Evolutionary conservation across 2,797 vertebrate species (phyloP), one percentile per base, ranked within the genome.

Genomic region (Platalea minor): DNA sequence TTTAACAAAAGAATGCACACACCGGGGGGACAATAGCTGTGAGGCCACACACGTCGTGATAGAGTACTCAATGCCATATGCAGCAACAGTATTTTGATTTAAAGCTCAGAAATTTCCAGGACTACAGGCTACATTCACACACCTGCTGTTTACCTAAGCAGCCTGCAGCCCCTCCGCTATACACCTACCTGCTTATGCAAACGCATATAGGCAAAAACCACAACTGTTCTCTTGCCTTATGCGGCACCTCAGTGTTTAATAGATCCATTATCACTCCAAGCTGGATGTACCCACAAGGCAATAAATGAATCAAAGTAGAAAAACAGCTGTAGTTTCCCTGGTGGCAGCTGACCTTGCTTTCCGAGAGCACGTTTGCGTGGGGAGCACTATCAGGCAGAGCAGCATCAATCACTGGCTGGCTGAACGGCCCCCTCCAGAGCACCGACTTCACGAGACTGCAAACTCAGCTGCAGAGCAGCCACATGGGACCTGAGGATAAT

Each of bases 351-450:
- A 59, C 76, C 60, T 82, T 28, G 17, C 53, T n/a, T 56, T 69
- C 43, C 0, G 0, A 53, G 43, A 46, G 23, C 23, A 37, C 8
- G 0, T 17, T 60, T 37, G 21, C 65, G 5, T 6, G 0, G 63
- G 68, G 69, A 88, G 35, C 48, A 35, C 48, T 53, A 33, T 56
- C 57, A 12, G 53, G 53, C 53, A 31, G 29, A 18, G 37, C 50
- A 48, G 56, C 65, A 37, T 68, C 65, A 7, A 5, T 57, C 75
- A 9, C 15, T 1, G 41, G 15, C 57, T n/a, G 56, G 3, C 51
- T 5, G 41, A 54, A 29, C 0, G 12, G 29, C 70, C 45, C 57
- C 64, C 61, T 21, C 26, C 35, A 45, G 41, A 75, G 73, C 64
- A 43, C 21, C 0, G 1, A 16, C 79, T 68, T 31, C 53, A 2